A percentile compares a stretch with the other conserved stretches of the same genome.
Evolutionary conservation across 2,113 vertebrate genomes (phyloP).

Genomic region (Myxocyprinus asiaticus): DNA sequence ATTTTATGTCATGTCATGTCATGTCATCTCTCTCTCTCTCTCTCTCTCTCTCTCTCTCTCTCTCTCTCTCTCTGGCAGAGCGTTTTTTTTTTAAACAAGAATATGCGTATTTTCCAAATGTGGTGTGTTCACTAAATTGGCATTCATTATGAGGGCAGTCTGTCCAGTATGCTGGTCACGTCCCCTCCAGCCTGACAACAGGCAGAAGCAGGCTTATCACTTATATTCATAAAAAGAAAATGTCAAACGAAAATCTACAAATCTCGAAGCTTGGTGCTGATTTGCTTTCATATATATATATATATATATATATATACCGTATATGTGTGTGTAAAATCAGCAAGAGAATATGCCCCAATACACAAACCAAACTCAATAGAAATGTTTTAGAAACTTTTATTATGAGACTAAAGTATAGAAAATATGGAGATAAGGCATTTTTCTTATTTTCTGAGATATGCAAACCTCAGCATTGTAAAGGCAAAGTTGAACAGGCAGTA

Average conservation of each 20-base stretch:
- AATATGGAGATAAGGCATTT: conserved; percentile 86
- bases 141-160: conserved; percentile 18
- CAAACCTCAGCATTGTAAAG: conserved; percentile 81
- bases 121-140: conserved; percentile 18
- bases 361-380: conserved; percentile 47
- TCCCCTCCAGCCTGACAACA: conserved; percentile 36
- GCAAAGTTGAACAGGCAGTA: conserved; percentile 84
- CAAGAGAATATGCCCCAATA: not conserved
- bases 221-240: conserved; percentile 3
- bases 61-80: no score
- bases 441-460: conserved; percentile 70
- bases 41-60: no score
- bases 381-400: conserved; percentile 76
- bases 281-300: no score
- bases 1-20: no score
- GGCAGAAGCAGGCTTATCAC: conserved; percentile 25
- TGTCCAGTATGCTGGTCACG: conserved; percentile 42
- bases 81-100: not conserved
- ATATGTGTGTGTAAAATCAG: not conserved
- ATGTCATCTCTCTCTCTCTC: no score
- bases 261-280: not conserved
- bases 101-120: conserved; percentile 23
- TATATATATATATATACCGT: no score
- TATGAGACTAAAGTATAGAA: conserved; percentile 96
- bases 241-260: not conserved